These are phyloP conservation scores for Marmota flaviventris DNA, from an alignment of 2,113 vertebrate species.

Conservation along the genomic window DNA sequence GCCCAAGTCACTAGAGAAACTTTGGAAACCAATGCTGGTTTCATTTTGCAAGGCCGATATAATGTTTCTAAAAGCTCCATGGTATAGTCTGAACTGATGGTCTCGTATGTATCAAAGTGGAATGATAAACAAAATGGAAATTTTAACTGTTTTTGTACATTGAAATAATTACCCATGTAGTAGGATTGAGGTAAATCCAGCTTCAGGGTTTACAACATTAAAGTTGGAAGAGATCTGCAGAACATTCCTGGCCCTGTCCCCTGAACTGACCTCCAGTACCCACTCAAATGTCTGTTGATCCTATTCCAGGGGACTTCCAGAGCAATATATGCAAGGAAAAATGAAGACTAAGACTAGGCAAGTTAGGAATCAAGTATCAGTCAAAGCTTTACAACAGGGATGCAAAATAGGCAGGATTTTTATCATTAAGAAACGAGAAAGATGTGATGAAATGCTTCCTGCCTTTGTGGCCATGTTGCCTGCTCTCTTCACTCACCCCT, in stretches of 20 bases:
- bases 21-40: background rate
- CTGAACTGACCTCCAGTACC: background rate
- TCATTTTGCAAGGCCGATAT: constrained; percentile 21
- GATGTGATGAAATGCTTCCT: background rate
- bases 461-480: background rate
- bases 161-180: background rate
- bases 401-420: background rate
- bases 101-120: background rate
- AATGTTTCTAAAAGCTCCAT: constrained; percentile 48
- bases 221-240: background rate
- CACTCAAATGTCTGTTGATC: background rate
- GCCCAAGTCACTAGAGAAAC: background rate
- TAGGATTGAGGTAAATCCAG: constrained; percentile 1
- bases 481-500: background rate
- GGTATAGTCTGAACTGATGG: background rate
- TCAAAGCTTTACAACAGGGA: background rate
- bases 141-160: background rate
- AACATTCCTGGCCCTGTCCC: background rate
- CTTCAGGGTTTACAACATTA: constrained; percentile 38
- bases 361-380: background rate
- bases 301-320: background rate
- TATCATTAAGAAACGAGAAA: background rate
- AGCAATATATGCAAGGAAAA: background rate
- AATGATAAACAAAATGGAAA: constrained; percentile 28
- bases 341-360: background rate